A percentile compares a stretch with the other conserved stretches of the same genome.
Evolutionary conservation across 1,140 invertebrate genomes (phyloP).

Genomic region (Epicauta chinensis): DNA sequence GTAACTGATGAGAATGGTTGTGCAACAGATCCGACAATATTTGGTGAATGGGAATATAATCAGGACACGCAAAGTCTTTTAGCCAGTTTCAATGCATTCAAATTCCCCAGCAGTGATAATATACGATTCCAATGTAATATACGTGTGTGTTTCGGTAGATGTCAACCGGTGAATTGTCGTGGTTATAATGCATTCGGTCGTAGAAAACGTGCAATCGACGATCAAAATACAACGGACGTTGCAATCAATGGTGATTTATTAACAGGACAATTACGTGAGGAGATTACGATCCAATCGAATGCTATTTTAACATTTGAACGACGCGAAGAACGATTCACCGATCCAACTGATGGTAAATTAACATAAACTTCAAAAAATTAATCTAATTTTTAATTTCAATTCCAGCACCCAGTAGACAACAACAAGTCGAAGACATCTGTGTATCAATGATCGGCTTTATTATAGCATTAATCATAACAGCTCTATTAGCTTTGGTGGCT

Average conservation of each 20-base stretch:
- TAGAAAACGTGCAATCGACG: conserved; percentile 62
- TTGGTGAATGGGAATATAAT: conserved; percentile 88
- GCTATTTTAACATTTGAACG: conserved; percentile 84
- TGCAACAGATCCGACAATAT: conserved; percentile 85
- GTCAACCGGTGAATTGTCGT: conserved; percentile 90
- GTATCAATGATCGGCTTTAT: conserved; percentile 89
- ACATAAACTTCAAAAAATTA: neutral
- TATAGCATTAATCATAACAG: conserved; percentile 85
- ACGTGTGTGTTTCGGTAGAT: conserved; percentile 89
- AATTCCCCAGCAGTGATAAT: conserved; percentile 91
- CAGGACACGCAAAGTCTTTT: conserved; percentile 73
- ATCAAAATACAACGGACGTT: conserved; percentile 51
- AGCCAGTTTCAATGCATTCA: conserved; percentile 90
- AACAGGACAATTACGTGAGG: conserved; percentile 81
- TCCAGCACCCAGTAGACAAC: conserved; percentile 58
- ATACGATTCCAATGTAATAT: conserved; percentile 95
- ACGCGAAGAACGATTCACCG: conserved; percentile 61
- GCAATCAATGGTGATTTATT: conserved; percentile 53
- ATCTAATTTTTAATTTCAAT: conserved; percentile 27
- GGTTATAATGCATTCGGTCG: conserved; percentile 84
- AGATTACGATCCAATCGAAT: conserved; percentile 89
- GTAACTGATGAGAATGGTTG: conserved; percentile 93
- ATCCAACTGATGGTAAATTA: conserved; percentile 62
- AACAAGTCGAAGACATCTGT: conserved; percentile 78
- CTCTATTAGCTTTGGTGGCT: conserved; percentile 82